phyloP scores from a whole-genome alignment of 2,888 invertebrate genomes.

The Latrodectus elegans region DNA sequence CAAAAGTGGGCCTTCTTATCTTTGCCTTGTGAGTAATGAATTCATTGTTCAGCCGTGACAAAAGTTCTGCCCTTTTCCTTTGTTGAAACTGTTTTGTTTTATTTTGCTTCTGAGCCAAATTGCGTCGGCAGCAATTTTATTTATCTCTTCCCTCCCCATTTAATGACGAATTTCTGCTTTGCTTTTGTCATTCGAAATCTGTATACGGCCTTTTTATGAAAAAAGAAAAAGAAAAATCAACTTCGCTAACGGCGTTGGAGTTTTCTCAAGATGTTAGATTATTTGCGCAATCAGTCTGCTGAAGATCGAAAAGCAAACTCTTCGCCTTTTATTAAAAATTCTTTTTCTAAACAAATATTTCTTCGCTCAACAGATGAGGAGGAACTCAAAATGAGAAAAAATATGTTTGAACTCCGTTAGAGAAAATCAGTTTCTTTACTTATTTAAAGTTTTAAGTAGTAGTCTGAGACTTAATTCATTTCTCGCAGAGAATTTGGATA shows the following conservation, averaged over 20 bases:
- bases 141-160: slow-evolving; percentile 12
- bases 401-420: background rate
- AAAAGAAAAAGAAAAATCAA: background rate
- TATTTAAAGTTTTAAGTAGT: too few relatives aligned
- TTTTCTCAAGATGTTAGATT: slow-evolving; percentile 16
- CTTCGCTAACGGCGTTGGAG: background rate
- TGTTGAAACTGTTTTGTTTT: slow-evolving; percentile 54
- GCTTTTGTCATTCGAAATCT: slow-evolving; percentile 53
- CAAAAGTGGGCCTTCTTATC: slow-evolving; percentile 67
- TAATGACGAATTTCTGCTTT: slow-evolving; percentile 61
- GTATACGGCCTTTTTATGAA: slow-evolving; percentile 20
- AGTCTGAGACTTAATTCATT: too few relatives aligned
- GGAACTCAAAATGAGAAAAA: background rate
- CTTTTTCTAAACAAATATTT: slow-evolving; percentile 24
- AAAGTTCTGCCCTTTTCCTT: slow-evolving; percentile 61
- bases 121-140: slow-evolving; percentile 42
- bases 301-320: slow-evolving; percentile 39
- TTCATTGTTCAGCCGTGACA: slow-evolving; percentile 60
- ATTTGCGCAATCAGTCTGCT: slow-evolving; percentile 25
- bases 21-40: slow-evolving; percentile 58
- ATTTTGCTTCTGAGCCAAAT: slow-evolving; percentile 20
- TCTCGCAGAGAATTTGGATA: too few relatives aligned
- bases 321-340: background rate
- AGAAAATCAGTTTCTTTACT: too few relatives aligned
- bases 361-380: background rate